Evolutionary conservation across 2,888 invertebrate species (phyloP), one percentile per base, ranked within the genome.

Genomic region (Cheilosia variabilis): DNA sequence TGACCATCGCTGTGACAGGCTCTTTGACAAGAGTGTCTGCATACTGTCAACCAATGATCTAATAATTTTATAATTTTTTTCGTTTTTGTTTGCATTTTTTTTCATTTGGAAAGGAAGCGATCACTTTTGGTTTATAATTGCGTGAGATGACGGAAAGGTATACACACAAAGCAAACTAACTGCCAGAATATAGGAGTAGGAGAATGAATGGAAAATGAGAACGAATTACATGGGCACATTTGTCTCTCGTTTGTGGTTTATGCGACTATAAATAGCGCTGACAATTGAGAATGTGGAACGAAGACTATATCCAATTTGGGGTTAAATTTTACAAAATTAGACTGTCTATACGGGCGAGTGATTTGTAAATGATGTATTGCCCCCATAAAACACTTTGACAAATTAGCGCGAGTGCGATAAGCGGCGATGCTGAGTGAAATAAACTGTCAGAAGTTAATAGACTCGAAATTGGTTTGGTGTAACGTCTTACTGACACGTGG

Each of bases 31-130:
- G 58, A 50, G 17, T 53, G 76, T 86, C 76, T 76, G 31, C 53
- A 34, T 19, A 53, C 71, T 80, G 50, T 77, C 81, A 77, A 81
- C 76, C 76, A 83, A 83, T 87, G 87, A 78, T 78, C 83, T 78
- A 83, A 72, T 77, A 43, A 19, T 41, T 19, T n/a, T n/a, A 0
- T 0, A 57, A 3, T 34, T 17, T 5, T 5, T 52, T 58, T 6
- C 27, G 27, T 27, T 53, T 24, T 58, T 50, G n/a, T 24, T 24
- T 10, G 6, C 60, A 6, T 53, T 52, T 55, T 27, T 65, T 63
- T 55, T 27, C 13, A 37, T 43, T 31, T 47, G 55, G 19, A 79
- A 58, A 84, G 83, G 83, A 84, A 84, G 69, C 79, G 73, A 83
- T 83, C 78, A 83, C 79, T 83, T 83, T 68, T 72, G 50, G 27